Percentiles rank a stretch among this genome's conserved stretches.
phyloP scores from a whole-genome alignment of 2,797 vertebrate species.

The Chiloscyllium punctatum region DNA sequence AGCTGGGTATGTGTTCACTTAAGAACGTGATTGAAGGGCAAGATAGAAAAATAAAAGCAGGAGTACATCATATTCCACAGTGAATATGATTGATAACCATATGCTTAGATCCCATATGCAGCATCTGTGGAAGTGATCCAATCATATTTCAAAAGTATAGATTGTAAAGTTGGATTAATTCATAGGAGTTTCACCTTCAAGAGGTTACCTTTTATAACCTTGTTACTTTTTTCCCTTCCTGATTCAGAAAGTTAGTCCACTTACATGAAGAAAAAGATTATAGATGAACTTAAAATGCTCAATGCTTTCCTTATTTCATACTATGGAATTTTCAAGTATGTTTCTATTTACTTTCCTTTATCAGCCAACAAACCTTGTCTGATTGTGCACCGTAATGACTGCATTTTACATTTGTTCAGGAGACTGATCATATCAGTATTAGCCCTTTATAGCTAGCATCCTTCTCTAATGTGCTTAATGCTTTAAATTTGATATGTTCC shows the following conservation, averaged over 20 bases:
- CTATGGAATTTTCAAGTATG: background rate
- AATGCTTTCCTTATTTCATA: background rate
- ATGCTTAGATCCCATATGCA: background rate
- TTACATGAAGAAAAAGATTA: background rate
- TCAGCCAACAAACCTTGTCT: background rate
- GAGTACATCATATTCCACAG: background rate
- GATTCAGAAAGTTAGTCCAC: background rate
- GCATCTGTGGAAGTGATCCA: background rate
- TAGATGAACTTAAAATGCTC: background rate
- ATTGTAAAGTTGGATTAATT: background rate
- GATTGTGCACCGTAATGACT: background rate
- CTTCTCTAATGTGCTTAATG: background rate
- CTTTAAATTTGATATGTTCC: slow-evolving; percentile 12
- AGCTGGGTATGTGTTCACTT: background rate
- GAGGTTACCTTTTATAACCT: background rate
- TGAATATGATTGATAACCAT: background rate
- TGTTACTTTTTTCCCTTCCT: background rate
- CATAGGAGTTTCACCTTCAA: background rate
- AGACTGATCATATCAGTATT: background rate
- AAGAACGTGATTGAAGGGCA: background rate
- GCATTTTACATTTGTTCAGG: background rate
- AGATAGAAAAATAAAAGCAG: background rate
- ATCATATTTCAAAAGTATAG: background rate
- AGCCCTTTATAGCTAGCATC: background rate
- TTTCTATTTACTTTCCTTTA: background rate